Conservation (phyloP, 2,113 vertebrate species). For the Alces alces region DNA sequence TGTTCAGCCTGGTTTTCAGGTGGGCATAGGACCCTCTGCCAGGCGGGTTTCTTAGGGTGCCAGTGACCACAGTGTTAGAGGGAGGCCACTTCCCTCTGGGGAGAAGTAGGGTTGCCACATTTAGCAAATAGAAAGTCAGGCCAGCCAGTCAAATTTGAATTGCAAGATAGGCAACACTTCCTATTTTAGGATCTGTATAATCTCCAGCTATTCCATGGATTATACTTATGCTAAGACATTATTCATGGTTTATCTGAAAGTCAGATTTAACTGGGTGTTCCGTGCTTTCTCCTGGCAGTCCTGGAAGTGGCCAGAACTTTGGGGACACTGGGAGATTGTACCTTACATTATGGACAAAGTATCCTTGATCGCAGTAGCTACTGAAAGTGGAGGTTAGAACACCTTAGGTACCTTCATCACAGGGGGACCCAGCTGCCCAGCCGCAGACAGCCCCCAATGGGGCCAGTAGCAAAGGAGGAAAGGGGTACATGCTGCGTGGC, state of each 20-base stretch:
- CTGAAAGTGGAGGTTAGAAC: neutral
- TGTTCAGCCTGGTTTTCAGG: neutral
- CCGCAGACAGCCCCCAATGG: neutral
- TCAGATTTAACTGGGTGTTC: neutral
- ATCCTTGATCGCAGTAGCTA: neutral
- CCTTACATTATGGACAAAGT: neutral
- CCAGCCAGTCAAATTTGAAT: neutral
- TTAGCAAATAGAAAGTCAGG: neutral
- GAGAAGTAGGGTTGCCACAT: neutral
- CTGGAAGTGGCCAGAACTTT: neutral
- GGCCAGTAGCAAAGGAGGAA: neutral
- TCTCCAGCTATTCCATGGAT: neutral
- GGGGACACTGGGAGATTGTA: neutral
- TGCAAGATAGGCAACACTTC: neutral
- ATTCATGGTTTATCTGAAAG: neutral
- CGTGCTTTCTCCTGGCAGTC: neutral
- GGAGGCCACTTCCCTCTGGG: neutral
- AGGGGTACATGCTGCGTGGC: accelerated
- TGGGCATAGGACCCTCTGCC: neutral
- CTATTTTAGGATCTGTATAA: neutral
- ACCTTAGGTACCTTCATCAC: neutral
- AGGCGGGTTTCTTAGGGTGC: neutral
- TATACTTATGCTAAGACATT: neutral
- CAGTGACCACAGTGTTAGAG: neutral
- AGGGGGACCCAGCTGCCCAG: neutral